Evolutionary conservation across 2,888 invertebrate genomes (phyloP).

Genomic region (Coelinius sp.): DNA sequence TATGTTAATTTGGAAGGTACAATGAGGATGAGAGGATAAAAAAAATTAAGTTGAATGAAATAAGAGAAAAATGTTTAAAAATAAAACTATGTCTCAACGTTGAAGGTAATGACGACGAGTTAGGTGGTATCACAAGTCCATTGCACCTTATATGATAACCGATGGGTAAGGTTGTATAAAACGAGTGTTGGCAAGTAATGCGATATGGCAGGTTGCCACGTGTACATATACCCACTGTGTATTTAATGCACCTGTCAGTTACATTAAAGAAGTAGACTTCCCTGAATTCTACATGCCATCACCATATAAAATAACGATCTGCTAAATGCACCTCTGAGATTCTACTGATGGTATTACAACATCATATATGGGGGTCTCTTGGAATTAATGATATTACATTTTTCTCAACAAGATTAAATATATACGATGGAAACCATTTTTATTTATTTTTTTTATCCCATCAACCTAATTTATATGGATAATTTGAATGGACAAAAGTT

Average conservation of each 20-base stretch:
- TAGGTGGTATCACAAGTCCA: conserved; percentile 6
- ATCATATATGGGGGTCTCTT: not conserved
- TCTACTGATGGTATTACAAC: not conserved
- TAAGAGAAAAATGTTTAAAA: not conserved
- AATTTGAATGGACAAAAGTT: conserved; percentile 38
- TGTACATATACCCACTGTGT: conserved; percentile 16
- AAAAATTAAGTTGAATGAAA: conserved; percentile 11
- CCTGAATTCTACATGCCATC: conserved; percentile 47
- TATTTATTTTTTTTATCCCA: too few relatives aligned
- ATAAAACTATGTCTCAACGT: conserved; percentile 13
- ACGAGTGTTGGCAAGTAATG: conserved; percentile 14
- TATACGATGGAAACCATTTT: too few relatives aligned
- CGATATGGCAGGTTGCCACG: conserved; percentile 23
- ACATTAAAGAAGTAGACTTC: conserved; percentile 37
- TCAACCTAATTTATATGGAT: conserved; percentile 26
- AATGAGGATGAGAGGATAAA: not conserved
- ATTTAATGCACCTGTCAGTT: conserved; percentile 40
- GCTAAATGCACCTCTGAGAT: conserved; percentile 44
- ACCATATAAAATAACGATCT: conserved; percentile 42
- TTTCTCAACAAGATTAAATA: too few relatives aligned
- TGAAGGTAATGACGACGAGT: conserved; percentile 36
- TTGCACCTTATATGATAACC: conserved; percentile 11
- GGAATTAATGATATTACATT: too few relatives aligned
- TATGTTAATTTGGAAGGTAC: conserved; percentile 19
- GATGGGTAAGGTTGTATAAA: not conserved